Base-by-base conservation (phyloP, 2,888 invertebrate species). In the Megalurothrips usitatus region DNA sequence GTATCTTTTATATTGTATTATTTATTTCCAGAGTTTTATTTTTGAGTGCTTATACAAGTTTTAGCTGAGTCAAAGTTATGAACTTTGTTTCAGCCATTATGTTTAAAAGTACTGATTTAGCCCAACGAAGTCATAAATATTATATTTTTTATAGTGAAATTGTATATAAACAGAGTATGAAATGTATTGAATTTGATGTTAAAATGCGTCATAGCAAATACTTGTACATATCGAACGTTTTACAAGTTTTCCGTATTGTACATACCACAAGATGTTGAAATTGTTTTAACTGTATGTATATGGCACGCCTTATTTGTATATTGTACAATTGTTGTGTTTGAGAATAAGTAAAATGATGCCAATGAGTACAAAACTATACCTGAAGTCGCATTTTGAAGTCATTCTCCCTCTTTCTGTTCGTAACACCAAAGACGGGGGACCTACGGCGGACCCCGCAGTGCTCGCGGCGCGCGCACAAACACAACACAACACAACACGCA, bases 1-100 rank as follows among this genome's bases (percentile, higher is more conserved):
- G 68, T 75, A 75, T 75, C 68, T 4, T 52, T 75, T 26, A 23
- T 75, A 75, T 23, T 75, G 26, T 75, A 75, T 75, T 75, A 75
- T 75, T 75, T 75, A 75, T 75, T 75, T 75, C 23, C 68, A 75
- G 68, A 75, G 68, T 75, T 75, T 75, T 75, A 75, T 75, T 75
- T 23, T 26, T 75, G 34, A 43, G 68, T 75, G 68, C 68, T 75
- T 75, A 23, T 23, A 75, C 8, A 26, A 75, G 1, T 2, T 68
- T 75, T 75, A 26, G 12, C 26, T 75, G 19, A 58, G 14, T 19
- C 58, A 75, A 26, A 58, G 58, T 58, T 17, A 14, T 14, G 58
- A 58, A 12, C 6, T 58, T 58, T 0, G 23, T 75, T 75, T 26
- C 23, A 75, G 26, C 23, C 26, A 26, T 23, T 26, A 75, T 23